phyloP scores from a whole-genome alignment of 2,113 vertebrate genomes.

The Callopanchax toddi region DNA sequence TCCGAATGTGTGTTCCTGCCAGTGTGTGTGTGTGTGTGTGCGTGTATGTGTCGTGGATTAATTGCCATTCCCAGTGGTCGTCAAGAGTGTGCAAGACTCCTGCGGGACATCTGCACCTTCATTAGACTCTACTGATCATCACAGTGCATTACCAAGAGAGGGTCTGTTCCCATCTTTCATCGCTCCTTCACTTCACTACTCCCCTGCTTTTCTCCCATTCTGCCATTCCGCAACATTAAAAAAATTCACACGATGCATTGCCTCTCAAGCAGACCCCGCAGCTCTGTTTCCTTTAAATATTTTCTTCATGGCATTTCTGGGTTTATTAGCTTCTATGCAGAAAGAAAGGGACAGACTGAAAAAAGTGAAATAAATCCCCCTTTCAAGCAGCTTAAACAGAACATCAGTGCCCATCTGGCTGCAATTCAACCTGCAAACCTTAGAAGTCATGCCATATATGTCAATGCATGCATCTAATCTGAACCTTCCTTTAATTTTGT shows the following conservation, averaged over 20 bases:
- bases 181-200: constrained; percentile 50
- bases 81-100: constrained; percentile 62
- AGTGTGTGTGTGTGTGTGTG: constrained; percentile 19
- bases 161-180: constrained; percentile 72
- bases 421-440: not conserved
- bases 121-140: constrained; percentile 79
- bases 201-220: constrained; percentile 35
- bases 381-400: not conserved
- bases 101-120: constrained; percentile 74
- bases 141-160: constrained; percentile 67
- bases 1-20: constrained; percentile 26
- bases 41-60: constrained; percentile 54
- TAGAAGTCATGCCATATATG: not conserved
- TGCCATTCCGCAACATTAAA: constrained; percentile 25
- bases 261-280: constrained; percentile 45
- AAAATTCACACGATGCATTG: constrained; percentile 15
- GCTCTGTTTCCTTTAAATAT: constrained; percentile 39
- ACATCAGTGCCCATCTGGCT: not conserved
- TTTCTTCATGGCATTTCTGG: constrained; percentile 42
- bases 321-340: constrained; percentile 28
- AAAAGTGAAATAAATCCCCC: not conserved
- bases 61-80: constrained; percentile 77
- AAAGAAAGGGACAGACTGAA: not conserved
- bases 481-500: not conserved
- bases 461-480: not conserved